These are phyloP conservation scores for Equus przewalskii DNA, from an alignment of 2,113 vertebrate species.

Conservation along the genomic window DNA sequence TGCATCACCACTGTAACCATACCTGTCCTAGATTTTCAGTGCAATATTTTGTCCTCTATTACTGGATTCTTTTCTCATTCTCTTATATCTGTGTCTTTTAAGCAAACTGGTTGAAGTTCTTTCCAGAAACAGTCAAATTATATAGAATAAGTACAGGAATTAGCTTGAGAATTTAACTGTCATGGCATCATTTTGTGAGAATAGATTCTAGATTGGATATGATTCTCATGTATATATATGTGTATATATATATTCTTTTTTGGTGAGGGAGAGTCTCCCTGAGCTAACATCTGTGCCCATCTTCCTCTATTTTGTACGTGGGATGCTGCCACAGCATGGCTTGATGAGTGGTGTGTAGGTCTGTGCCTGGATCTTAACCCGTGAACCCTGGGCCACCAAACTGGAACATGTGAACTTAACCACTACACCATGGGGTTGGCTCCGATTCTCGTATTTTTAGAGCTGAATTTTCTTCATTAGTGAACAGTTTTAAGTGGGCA, in stretches of 20 bases:
- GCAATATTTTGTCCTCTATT: neutral
- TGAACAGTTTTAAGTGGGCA: neutral
- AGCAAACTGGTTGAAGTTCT: neutral
- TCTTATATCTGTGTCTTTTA: neutral
- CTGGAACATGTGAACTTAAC: too few relatives aligned
- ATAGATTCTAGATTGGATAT: neutral
- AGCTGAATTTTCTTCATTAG: neutral
- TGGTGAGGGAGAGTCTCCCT: too few relatives aligned
- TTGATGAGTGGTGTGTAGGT: too few relatives aligned
- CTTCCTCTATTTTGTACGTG: too few relatives aligned
- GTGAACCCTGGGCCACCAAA: too few relatives aligned
- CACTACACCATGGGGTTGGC: too few relatives aligned
- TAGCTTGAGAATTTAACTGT: neutral
- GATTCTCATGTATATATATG: neutral
- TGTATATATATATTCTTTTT: too few relatives aligned
- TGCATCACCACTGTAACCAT: neutral
- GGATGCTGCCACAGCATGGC: too few relatives aligned
- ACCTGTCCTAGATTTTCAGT: neutral
- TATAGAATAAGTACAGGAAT: neutral
- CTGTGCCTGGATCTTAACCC: too few relatives aligned
- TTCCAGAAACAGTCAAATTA: neutral
- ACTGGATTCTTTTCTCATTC: neutral
- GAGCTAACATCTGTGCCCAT: too few relatives aligned
- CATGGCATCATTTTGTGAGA: neutral
- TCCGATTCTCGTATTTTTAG: neutral